Evolutionary conservation across 2,113 vertebrate genomes (phyloP).

Genomic region (Neopipo cinnamomea): DNA sequence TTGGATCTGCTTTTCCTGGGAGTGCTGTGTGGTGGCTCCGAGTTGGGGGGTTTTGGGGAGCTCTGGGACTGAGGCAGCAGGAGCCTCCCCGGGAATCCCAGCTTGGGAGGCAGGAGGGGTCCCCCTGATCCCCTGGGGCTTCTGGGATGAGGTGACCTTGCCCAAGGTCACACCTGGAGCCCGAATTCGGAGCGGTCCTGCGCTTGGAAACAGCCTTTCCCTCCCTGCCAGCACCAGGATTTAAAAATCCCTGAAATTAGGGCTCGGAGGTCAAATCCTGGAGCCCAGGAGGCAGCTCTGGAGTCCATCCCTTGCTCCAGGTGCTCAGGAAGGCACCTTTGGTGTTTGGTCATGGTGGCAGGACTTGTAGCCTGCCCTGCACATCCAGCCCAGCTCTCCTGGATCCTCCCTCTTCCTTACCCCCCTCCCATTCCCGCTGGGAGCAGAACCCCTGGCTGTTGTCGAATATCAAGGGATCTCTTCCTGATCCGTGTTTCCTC

Average conservation of each 20-base stretch:
- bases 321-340: rapidly evolving
- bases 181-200: rapidly evolving
- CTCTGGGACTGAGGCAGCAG: not conserved
- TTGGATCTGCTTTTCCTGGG: not conserved
- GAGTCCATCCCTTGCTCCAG: rapidly evolving
- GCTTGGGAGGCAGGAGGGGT: rapidly evolving
- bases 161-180: not conserved
- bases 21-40: rapidly evolving
- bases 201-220: rapidly evolving
- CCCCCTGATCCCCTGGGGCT: rapidly evolving
- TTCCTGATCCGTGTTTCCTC: rapidly evolving
- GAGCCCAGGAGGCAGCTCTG: not conserved
- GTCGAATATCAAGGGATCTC: not conserved
- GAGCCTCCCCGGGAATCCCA: not conserved
- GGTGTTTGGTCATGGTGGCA: not conserved
- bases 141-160: not conserved
- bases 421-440: rapidly evolving
- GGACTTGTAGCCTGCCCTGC: not conserved
- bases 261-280: not conserved
- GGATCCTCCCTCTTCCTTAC: not conserved
- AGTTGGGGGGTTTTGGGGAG: rapidly evolving
- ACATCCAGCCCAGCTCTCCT: not conserved
- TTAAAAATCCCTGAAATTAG: rapidly evolving
- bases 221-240: not conserved
- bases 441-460: not conserved